A percentile compares a stretch with the other conserved stretches of the same genome.
These are phyloP conservation scores for Drosophila maculinotata DNA, from an alignment of 2,888 invertebrate genomes.

Conservation along the genomic window DNA sequence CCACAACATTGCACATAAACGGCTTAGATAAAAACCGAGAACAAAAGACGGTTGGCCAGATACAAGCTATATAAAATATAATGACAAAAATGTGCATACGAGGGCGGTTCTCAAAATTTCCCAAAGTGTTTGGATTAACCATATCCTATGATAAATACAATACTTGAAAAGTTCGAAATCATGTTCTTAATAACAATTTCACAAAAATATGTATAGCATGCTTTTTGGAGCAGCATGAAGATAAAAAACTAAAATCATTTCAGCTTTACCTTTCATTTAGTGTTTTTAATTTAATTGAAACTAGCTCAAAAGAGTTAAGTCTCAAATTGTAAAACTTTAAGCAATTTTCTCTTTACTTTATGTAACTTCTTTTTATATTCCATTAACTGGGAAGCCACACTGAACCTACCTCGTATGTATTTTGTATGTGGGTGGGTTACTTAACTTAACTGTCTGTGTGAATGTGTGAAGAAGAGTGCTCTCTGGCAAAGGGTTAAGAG, in stretches of 20 bases:
- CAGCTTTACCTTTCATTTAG: too few species aligned
- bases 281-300: too few species aligned
- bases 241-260: neutral
- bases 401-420: conserved; percentile 32
- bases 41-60: conserved; percentile 70
- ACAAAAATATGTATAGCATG: neutral
- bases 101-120: conserved; percentile 23
- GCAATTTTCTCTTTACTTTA: too few species aligned
- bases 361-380: neutral
- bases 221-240: neutral
- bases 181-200: neutral
- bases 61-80: conserved; percentile 69
- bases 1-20: conserved; percentile 65
- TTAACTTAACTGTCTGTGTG: conserved; percentile 27
- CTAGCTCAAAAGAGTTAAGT: too few species aligned
- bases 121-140: too few species aligned
- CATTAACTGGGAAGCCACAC: neutral
- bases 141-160: too few species aligned
- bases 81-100: conserved; percentile 62
- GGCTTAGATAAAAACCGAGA: conserved; percentile 72
- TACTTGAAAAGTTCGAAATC: too few species aligned
- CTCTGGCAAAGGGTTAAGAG: conserved; percentile 75
- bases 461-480: conserved; percentile 27
- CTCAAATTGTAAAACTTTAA: neutral
- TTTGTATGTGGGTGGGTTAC: conserved; percentile 4